phyloP scores from a whole-genome alignment of 2,888 invertebrate species.

The Meiosimyza decipiens region DNA sequence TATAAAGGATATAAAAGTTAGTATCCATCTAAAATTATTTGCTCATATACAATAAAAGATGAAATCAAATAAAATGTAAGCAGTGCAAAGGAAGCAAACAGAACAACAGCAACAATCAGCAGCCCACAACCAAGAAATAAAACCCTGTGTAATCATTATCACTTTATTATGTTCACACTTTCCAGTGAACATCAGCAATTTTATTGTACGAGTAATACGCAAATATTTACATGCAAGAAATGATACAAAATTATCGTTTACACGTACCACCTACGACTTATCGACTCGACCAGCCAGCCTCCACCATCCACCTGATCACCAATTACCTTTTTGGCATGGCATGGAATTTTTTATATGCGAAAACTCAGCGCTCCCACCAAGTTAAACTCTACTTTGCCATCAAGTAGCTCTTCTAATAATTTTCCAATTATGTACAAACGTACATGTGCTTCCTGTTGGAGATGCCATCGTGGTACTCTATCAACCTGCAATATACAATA shows the following conservation, averaged over 20 bases:
- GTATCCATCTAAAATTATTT: too few relatives aligned
- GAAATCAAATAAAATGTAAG: too few relatives aligned
- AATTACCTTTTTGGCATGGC: too few relatives aligned
- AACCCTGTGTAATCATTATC: conserved; percentile 1
- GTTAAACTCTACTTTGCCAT: background rate
- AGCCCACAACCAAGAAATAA: too few relatives aligned
- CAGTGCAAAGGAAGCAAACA: background rate
- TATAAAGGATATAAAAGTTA: too few relatives aligned
- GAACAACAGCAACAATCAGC: too few relatives aligned
- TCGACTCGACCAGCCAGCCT: background rate
- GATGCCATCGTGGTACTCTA: too few relatives aligned
- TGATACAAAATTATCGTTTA: conserved; percentile 3
- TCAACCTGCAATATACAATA: too few relatives aligned
- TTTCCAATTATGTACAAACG: conserved; percentile 21
- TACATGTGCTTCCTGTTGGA: background rate
- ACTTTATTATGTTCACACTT: background rate
- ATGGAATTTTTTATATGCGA: too few relatives aligned
- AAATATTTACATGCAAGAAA: conserved; percentile 13
- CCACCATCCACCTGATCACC: background rate
- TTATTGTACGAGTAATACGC: conserved; percentile 1
- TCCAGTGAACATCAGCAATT: conserved; percentile 9
- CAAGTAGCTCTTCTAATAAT: conserved; percentile 11
- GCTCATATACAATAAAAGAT: too few relatives aligned
- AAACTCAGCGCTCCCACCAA: too few relatives aligned
- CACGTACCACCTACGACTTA: background rate